Evolutionary conservation across 2,888 invertebrate species (phyloP).

Genomic region (Bombylius major): DNA sequence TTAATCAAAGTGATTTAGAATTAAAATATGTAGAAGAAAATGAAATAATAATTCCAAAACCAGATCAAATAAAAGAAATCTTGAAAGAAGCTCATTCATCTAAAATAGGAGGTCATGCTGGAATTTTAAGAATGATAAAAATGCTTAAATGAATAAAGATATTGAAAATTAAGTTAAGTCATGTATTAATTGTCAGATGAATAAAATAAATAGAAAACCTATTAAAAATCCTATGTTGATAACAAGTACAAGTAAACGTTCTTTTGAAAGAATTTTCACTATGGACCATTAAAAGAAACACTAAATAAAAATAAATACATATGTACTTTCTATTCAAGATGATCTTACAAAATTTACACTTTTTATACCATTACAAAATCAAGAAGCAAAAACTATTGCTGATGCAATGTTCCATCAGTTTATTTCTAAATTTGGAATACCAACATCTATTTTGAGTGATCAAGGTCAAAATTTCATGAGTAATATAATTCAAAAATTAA

Average conservation of each 20-base stretch:
- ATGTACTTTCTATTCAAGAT: too few relatives aligned
- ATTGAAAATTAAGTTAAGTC: neutral
- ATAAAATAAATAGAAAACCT: neutral
- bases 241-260: neutral
- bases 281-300: neutral
- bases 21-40: neutral
- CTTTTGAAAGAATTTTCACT: neutral
- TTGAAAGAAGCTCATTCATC: neutral
- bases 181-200: neutral
- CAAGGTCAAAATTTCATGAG: too few relatives aligned
- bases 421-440: too few relatives aligned
- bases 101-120: neutral
- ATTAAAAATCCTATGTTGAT: neutral
- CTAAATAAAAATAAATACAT: too few relatives aligned
- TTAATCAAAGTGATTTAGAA: neutral
- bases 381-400: neutral
- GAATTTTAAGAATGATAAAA: neutral
- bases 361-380: neutral
- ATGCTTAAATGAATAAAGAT: neutral
- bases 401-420: neutral
- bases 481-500: too few relatives aligned
- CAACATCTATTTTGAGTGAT: too few relatives aligned
- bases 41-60: constrained; percentile 1
- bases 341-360: neutral
- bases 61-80: neutral